phyloP scores from a whole-genome alignment of 2,797 vertebrate genomes.

The Pampus argenteus region DNA sequence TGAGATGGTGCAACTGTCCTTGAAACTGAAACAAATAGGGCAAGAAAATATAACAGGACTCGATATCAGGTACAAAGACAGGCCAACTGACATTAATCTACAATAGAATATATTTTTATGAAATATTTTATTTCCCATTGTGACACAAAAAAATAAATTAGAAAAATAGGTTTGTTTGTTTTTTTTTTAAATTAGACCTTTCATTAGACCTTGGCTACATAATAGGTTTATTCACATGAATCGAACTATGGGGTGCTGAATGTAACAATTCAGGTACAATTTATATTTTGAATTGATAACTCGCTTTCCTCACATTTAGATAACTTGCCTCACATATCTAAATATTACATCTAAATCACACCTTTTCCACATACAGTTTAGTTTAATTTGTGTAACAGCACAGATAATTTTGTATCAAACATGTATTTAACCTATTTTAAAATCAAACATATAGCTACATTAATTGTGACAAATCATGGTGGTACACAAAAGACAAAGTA shows the following conservation, averaged over 20 bases:
- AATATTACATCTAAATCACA: too few species aligned
- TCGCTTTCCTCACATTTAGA: too few species aligned
- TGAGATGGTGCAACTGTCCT: background rate
- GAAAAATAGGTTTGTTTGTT: background rate
- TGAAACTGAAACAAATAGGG: background rate
- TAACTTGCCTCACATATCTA: too few species aligned
- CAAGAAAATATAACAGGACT: background rate
- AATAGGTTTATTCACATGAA: conserved; percentile 31
- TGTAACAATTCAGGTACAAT: too few species aligned
- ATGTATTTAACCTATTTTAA: too few species aligned
- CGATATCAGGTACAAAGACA: background rate
- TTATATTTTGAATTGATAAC: too few species aligned
- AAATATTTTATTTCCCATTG: background rate
- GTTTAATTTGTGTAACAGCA: background rate
- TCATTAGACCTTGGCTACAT: conserved; percentile 35
- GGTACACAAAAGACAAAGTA: too few species aligned
- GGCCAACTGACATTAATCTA: background rate
- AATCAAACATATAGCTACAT: too few species aligned
- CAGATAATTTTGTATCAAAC: background rate
- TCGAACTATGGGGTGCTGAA: too few species aligned
- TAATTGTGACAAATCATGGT: conserved; percentile 4
- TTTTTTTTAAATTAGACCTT: conserved; percentile 9
- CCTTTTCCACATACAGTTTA: background rate
- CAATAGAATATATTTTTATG: background rate
- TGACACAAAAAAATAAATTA: background rate